Base-by-base conservation (phyloP, 2,113 vertebrate species). In the Prochilodus magdalenae region DNA sequence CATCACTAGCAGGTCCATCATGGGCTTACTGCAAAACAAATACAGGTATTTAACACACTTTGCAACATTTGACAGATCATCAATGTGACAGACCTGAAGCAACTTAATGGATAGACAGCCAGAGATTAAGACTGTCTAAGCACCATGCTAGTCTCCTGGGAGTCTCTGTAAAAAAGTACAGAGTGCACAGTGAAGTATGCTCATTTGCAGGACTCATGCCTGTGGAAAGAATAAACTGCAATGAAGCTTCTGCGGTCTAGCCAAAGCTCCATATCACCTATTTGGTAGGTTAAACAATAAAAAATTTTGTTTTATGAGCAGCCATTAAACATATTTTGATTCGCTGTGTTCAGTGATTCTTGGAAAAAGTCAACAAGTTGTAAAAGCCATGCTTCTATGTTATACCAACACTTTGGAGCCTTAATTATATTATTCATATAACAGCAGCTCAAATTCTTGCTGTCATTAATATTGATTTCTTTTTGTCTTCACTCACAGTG, bases 1-100 rank as follows among this genome's bases (percentile, higher is more conserved):
- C 77, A 94, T 96, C 82, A 99, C 95, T 73, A 99, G 83, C 57
- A 99, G 93, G 90, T 99, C 98, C 96, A 99, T 98, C 88, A 97
- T 93, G 30, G 98, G 96, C 89, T 97, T 97, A 90, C 98, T 99
- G 90, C 73, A 92, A 92, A 89, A 92, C 49, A 85, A 29, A 82
- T 36, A 72, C 49, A 76, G 51, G 40, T 26, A 57, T 15, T 72
- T 24, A 49, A 5, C 59, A 33, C 36, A 73, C n/a, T 40, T 14
- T n/a, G n/a, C n/a, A 12, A 57, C 6, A 44, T 14, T 11, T 71
- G 26, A 79, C 57, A 72, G 18, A 51, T 63, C 27, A 14, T 22
- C n/a, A n/a, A 24, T 57, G 40, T 18, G 30, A 66, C 26, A 33
- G 12, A 6, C 29, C 16, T 66, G 4, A 30, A 67, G 65, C 22